A percentile compares a stretch with the other conserved stretches of the same genome.
Evolutionary conservation across 2,888 invertebrate genomes (phyloP).

Genomic region (Morpho deidamia): DNA sequence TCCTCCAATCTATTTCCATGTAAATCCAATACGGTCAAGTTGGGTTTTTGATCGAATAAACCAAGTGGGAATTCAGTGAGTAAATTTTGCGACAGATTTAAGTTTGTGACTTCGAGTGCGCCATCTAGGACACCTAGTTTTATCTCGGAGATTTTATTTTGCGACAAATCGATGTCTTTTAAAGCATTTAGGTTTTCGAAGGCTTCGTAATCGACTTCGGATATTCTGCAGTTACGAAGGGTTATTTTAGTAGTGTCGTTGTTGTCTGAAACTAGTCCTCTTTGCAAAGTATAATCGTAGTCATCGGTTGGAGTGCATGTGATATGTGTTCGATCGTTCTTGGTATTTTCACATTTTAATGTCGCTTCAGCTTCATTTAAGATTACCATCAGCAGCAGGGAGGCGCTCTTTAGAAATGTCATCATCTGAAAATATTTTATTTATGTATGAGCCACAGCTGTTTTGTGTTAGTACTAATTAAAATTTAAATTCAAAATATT

Average conservation of each 20-base stretch:
- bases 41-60: slow-evolving; percentile 43
- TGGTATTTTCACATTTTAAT: not conserved
- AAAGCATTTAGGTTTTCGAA: slow-evolving; percentile 40
- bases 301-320: slow-evolving; percentile 3
- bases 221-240: slow-evolving; percentile 36
- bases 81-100: slow-evolving; percentile 47
- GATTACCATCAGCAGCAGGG: not conserved
- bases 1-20: slow-evolving; percentile 38
- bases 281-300: slow-evolving; percentile 32
- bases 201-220: slow-evolving; percentile 36
- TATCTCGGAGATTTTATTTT: slow-evolving; percentile 41
- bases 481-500: too few species aligned
- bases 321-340: not conserved
- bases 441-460: too few species aligned
- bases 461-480: too few species aligned
- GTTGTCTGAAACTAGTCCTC: slow-evolving; percentile 39
- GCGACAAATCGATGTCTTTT: slow-evolving; percentile 43
- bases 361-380: not conserved
- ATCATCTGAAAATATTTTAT: not conserved
- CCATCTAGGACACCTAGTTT: slow-evolving; percentile 45
- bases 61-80: slow-evolving; percentile 42
- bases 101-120: slow-evolving; percentile 31
- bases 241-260: slow-evolving; percentile 32
- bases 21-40: slow-evolving; percentile 43
- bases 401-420: not conserved